Evolutionary conservation across 2,888 invertebrate genomes (phyloP), one percentile per base, ranked within the genome.

Genomic region (Dryomyza anilis): DNA sequence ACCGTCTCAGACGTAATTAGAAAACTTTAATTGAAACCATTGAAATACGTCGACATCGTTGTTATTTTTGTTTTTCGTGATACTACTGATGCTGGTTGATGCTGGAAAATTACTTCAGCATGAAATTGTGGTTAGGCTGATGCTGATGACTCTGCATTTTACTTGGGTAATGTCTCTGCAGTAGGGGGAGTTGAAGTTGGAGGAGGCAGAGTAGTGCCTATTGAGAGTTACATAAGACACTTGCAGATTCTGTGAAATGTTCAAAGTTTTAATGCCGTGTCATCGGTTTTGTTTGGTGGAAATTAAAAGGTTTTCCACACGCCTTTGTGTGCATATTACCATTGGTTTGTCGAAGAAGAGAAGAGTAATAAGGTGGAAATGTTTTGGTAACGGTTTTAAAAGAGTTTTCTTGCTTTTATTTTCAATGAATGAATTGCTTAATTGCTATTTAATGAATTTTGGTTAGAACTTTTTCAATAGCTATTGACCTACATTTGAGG

Each of bases 241-340:
- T n/a, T n/a, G n/a, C n/a, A n/a, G n/a, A n/a, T n/a, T n/a, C n/a
- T n/a, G n/a, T n/a, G n/a, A n/a, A n/a, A n/a, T n/a, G n/a, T n/a
- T n/a, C n/a, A n/a, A n/a, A 30, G 36, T 14, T 59, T 59, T 65
- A 39, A 27, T 65, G 67, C 65, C 23, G 33, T 58, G 67, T 67
- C 65, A 67, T 67, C 62, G 61, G 52, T 63, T 56, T 59, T 36
- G 59, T n/a, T n/a, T n/a, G n/a, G n/a, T n/a, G n/a, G n/a, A n/a
- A n/a, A n/a, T n/a, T n/a, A n/a, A n/a, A n/a, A n/a, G n/a, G n/a
- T n/a, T n/a, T n/a, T n/a, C n/a, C n/a, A n/a, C n/a, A n/a, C n/a
- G n/a, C n/a, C n/a, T n/a, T n/a, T n/a, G n/a, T n/a, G n/a, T n/a
- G n/a, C n/a, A n/a, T n/a, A n/a, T n/a, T n/a, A 14, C 50, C 23